Conservation (phyloP, 2,888 invertebrate genomes). For the Zeuzera pyrina region DNA sequence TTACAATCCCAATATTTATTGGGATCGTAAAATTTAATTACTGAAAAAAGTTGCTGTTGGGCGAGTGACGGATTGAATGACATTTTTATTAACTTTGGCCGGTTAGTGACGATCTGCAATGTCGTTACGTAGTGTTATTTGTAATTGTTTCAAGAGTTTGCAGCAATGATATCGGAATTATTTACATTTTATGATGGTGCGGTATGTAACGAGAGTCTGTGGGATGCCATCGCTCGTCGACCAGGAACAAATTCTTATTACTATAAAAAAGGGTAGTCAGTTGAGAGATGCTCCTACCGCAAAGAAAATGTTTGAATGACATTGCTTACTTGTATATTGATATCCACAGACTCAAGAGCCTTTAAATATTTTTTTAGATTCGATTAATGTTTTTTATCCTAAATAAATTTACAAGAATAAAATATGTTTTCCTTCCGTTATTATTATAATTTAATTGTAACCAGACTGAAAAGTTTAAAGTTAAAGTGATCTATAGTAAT, state of each 20-base stretch:
- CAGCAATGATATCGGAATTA: conserved; percentile 42
- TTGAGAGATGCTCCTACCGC: conserved; percentile 23
- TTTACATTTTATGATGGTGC: conserved; percentile 62
- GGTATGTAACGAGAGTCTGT: conserved; percentile 43
- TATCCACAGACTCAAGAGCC: neutral
- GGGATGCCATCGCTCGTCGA: conserved; percentile 48
- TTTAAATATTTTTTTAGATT: neutral
- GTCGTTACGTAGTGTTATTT: conserved; percentile 20
- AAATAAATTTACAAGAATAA: too few species aligned
- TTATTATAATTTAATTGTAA: too few species aligned
- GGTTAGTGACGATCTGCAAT: conserved; percentile 26
- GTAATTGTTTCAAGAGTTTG: conserved; percentile 45
- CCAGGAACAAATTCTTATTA: conserved; percentile 65
- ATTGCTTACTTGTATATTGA: too few species aligned
- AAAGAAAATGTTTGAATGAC: conserved; percentile 62
- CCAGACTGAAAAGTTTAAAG: too few species aligned
- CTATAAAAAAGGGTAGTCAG: conserved; percentile 41
- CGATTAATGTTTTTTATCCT: too few species aligned
- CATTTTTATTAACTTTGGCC: conserved; percentile 37
- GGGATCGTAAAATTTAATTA: too few species aligned
- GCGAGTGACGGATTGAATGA: too few species aligned
- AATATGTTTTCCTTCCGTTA: too few species aligned
- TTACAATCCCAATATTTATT: too few species aligned
- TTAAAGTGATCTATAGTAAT: too few species aligned
- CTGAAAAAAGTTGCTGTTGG: too few species aligned